Percentiles rank a stretch among this genome's conserved stretches.
These are phyloP conservation scores for Naso thynnoides DNA, from an alignment of 2,797 vertebrate genomes.

Conservation along the genomic window DNA sequence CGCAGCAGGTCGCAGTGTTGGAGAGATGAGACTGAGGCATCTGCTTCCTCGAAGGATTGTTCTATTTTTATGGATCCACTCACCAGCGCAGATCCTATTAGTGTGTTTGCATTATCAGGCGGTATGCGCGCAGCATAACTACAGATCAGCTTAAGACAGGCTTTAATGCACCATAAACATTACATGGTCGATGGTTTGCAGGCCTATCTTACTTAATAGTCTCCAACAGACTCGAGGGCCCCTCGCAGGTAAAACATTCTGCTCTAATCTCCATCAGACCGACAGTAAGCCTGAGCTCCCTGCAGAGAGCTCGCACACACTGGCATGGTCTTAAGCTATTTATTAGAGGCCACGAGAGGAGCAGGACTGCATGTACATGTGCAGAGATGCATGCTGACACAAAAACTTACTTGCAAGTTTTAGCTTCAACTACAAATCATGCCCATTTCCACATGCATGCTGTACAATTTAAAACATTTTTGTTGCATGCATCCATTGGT, in stretches of 20 bases:
- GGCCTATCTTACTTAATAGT: slow-evolving; percentile 40
- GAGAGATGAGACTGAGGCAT: slow-evolving; percentile 10
- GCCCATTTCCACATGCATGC: not conserved
- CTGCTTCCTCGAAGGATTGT: slow-evolving; percentile 47
- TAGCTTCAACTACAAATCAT: slow-evolving; percentile 1
- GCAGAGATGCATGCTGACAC: slow-evolving; percentile 3
- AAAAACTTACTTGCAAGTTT: slow-evolving; percentile 6
- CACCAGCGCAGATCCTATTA: slow-evolving; percentile 72
- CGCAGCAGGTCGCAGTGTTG: slow-evolving; percentile 39
- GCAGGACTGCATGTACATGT: slow-evolving; percentile 9
- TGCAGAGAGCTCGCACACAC: slow-evolving; percentile 60
- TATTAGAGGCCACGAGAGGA: slow-evolving; percentile 17
- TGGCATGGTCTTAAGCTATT: slow-evolving; percentile 44
- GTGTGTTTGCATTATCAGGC: slow-evolving; percentile 60
- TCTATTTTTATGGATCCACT: slow-evolving; percentile 72
- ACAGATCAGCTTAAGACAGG: slow-evolving; percentile 22
- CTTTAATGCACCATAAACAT: slow-evolving; percentile 24
- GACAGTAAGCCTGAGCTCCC: slow-evolving; percentile 62
- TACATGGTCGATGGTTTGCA: slow-evolving; percentile 33
- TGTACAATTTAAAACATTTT: not conserved
- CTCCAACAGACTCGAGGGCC: slow-evolving; percentile 38
- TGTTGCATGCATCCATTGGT: not conserved
- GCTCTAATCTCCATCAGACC: slow-evolving; percentile 57
- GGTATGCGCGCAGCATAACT: slow-evolving; percentile 6
- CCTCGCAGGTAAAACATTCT: slow-evolving; percentile 52